These are phyloP conservation scores for Micromys minutus DNA, from an alignment of 2,113 vertebrate species.

Conservation along the genomic window DNA sequence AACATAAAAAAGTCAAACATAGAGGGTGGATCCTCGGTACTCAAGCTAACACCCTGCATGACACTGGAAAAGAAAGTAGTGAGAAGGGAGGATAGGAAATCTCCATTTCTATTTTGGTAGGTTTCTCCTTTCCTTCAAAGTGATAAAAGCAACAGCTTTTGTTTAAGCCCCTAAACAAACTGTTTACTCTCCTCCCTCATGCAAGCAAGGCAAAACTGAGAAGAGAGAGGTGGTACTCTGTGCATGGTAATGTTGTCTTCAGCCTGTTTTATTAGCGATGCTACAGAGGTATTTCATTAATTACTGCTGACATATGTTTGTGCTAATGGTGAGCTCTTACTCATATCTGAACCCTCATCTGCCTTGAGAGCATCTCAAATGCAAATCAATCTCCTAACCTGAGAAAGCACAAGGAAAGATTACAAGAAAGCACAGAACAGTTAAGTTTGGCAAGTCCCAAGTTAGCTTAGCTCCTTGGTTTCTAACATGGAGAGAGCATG, in stretches of 20 bases:
- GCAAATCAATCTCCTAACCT: neutral
- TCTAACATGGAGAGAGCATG: neutral
- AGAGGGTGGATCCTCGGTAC: accelerated
- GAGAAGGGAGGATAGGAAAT: neutral
- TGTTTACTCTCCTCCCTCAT: slow-evolving; percentile 46
- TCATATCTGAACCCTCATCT: slow-evolving; percentile 55
- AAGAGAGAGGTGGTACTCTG: neutral
- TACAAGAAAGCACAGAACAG: neutral
- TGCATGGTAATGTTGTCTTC: slow-evolving; percentile 33
- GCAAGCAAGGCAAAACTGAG: neutral
- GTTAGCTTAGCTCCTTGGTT: neutral
- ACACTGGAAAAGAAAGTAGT: neutral
- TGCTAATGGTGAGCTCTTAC: slow-evolving; percentile 60
- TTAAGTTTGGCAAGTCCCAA: neutral
- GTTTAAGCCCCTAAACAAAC: slow-evolving; percentile 61
- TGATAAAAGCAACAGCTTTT: slow-evolving; percentile 49
- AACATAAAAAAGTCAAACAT: neutral
- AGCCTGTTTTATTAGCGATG: slow-evolving; percentile 27
- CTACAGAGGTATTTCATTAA: slow-evolving; percentile 62
- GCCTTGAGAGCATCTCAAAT: slow-evolving; percentile 39
- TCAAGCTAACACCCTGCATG: neutral
- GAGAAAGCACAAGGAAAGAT: slow-evolving; percentile 20
- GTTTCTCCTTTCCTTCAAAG: slow-evolving; percentile 25
- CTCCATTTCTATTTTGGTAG: neutral
- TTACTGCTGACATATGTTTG: slow-evolving; percentile 71